Evolutionary conservation across 2,888 invertebrate genomes (phyloP).

Genomic region (Oxystoma pomonae): DNA sequence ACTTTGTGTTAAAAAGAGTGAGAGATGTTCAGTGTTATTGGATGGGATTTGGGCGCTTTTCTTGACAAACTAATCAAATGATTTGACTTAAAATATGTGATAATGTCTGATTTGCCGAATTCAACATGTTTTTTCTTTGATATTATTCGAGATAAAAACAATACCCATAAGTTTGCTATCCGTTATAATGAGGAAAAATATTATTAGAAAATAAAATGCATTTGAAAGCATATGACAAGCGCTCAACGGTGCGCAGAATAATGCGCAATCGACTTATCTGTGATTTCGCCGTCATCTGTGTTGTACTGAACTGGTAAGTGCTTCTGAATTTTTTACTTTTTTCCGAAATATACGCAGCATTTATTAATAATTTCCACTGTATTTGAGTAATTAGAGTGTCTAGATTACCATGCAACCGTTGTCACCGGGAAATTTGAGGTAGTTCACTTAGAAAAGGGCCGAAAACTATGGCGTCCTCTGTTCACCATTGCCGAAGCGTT

Average conservation of each 20-base stretch:
- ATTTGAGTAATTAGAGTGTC: slow-evolving; percentile 17
- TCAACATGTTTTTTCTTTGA: no score
- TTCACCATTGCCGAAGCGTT: slow-evolving; percentile 13
- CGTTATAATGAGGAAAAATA: no score
- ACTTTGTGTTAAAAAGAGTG: no score
- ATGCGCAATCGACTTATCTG: slow-evolving; percentile 18
- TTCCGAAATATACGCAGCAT: slow-evolving; percentile 19
- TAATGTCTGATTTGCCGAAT: no score
- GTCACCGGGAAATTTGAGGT: slow-evolving; percentile 20
- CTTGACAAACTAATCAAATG: no score
- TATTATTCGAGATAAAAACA: no score
- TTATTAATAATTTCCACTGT: slow-evolving; percentile 19
- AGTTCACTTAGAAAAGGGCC: slow-evolving; percentile 24
- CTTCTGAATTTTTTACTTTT: slow-evolving; percentile 15
- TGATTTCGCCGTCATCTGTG: slow-evolving; percentile 25
- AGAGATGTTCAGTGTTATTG: no score
- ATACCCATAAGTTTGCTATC: no score
- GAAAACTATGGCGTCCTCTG: slow-evolving; percentile 20
- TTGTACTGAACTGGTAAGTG: slow-evolving; percentile 18
- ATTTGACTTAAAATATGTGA: no score
- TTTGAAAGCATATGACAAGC: not conserved
- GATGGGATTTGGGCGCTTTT: no score
- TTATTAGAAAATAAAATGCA: no score
- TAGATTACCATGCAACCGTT: slow-evolving; percentile 16
- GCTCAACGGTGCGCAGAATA: slow-evolving; percentile 18